Evolutionary conservation across 2,888 invertebrate genomes (phyloP), one percentile per base, ranked within the genome.

Genomic region (Agonopterix heracliana): DNA sequence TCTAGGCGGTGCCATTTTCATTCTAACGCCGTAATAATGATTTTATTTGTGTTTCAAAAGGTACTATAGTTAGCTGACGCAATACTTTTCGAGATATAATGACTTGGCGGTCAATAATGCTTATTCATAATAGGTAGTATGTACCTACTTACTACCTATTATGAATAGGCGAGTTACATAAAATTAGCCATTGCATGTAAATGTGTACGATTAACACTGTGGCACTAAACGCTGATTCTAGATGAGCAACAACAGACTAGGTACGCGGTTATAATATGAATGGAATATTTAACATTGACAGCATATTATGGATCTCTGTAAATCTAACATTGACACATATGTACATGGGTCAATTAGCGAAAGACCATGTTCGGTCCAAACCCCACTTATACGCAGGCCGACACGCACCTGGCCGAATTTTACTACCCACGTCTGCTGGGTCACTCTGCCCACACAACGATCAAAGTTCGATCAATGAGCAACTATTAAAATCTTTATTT

Each of bases 221-320:
- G 50, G 52, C 61, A 57, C 52, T 64, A 64, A 70, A 59, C 47
- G 52, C 55, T 56, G 43, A 48, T 51, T 56, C 53, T 59, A 62
- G 59, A 56, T 63, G 62, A 64, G 64, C 63, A 64, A 65, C 38
- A 9, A 64, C 57, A 53, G 44, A 46, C 13, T 12, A n/a, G n/a
- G n/a, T n/a, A 34, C 40, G 38, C 44, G 36, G 34, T 54, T 54
- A 60, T 60, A 68, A 60, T 60, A 68, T 73, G 71, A 81, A 77
- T 75, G 76, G 71, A 74, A 68, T 65, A 70, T 74, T 71, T 70
- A 69, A 71, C 74, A 75, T 73, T 74, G 73, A 60, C 56, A 40
- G 26, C 47, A 8, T 40, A 35, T 47, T 47, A 46, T 36, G 40
- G 49, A 51, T 26, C 26, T 5, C 5, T 26, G 26, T 26, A 26